A percentile compares a stretch with the other conserved stretches of the same genome.
phyloP scores from a whole-genome alignment of 2,888 invertebrate genomes.

The Branchipolynoe longqiensis region DNA sequence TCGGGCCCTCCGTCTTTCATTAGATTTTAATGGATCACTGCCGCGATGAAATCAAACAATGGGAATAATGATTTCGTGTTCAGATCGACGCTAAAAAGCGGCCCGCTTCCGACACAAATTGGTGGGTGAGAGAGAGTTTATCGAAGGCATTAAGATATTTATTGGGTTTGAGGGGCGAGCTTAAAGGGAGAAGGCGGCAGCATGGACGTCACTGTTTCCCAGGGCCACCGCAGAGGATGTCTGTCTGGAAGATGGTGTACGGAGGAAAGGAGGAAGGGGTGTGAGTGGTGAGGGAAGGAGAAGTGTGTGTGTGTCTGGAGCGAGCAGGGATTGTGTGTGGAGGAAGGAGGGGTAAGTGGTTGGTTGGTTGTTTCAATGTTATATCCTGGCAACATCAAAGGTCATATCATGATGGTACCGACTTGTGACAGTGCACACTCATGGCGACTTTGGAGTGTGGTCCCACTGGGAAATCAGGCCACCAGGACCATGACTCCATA shows the following conservation, averaged over 20 bases:
- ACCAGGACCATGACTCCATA: too few relatives aligned
- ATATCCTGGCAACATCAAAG: too few relatives aligned
- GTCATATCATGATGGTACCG: too few relatives aligned
- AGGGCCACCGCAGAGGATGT: too few relatives aligned
- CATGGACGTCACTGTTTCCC: too few relatives aligned
- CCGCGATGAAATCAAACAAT: slow-evolving; percentile 49
- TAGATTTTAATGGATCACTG: slow-evolving; percentile 50
- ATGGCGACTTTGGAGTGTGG: too few relatives aligned
- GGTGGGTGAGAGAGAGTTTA: slow-evolving; percentile 49
- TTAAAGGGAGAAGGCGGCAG: not conserved
- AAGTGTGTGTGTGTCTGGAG: not conserved
- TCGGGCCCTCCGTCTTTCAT: slow-evolving; percentile 11
- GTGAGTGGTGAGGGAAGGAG: not conserved
- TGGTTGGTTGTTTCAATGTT: too few relatives aligned
- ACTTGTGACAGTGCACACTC: too few relatives aligned
- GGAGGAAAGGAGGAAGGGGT: too few relatives aligned
- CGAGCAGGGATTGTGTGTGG: not conserved
- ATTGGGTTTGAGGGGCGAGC: slow-evolving; percentile 17
- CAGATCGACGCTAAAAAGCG: slow-evolving; percentile 10
- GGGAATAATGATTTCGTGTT: slow-evolving; percentile 53
- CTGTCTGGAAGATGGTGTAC: too few relatives aligned
- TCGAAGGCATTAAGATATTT: slow-evolving; percentile 41
- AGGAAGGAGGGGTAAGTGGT: not conserved
- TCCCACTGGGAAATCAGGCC: too few relatives aligned
- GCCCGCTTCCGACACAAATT: slow-evolving; percentile 9